phyloP scores from a whole-genome alignment of 2,113 vertebrate species.

The Vombatus ursinus region DNA sequence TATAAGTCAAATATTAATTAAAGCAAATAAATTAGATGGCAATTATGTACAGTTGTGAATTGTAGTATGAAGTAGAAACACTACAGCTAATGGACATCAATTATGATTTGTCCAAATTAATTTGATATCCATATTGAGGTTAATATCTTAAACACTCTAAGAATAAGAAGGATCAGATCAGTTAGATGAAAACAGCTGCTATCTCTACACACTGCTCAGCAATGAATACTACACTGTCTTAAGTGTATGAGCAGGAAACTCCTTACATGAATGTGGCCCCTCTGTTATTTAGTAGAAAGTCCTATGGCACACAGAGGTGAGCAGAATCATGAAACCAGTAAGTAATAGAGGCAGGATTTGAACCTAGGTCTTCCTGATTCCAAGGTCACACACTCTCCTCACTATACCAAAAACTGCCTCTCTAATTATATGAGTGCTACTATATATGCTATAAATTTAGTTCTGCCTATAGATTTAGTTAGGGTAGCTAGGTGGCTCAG shows the following conservation, averaged over 20 bases:
- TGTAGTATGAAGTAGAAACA: slow-evolving; percentile 74
- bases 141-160: slow-evolving; percentile 70
- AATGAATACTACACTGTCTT: not conserved
- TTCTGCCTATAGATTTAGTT: not conserved
- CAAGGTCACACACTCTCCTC: not conserved
- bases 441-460: not conserved
- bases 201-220: not conserved
- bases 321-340: not conserved
- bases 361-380: not conserved
- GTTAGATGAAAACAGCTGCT: slow-evolving; percentile 30
- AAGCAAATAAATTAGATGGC: slow-evolving; percentile 76
- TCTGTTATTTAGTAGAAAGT: not conserved
- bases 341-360: not conserved
- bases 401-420: not conserved
- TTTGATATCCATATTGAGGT: slow-evolving; percentile 76
- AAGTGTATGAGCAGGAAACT: not conserved
- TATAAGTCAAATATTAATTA: slow-evolving; percentile 78
- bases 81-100: slow-evolving; percentile 70
- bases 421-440: not conserved
- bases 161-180: slow-evolving; percentile 66
- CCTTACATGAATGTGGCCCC: not conserved
- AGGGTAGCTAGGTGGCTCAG: not conserved
- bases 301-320: not conserved
- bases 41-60: slow-evolving; percentile 75
- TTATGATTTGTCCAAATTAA: slow-evolving; percentile 77